phyloP scores from a whole-genome alignment of 2,888 invertebrate species.

The Thecophora atra region DNA sequence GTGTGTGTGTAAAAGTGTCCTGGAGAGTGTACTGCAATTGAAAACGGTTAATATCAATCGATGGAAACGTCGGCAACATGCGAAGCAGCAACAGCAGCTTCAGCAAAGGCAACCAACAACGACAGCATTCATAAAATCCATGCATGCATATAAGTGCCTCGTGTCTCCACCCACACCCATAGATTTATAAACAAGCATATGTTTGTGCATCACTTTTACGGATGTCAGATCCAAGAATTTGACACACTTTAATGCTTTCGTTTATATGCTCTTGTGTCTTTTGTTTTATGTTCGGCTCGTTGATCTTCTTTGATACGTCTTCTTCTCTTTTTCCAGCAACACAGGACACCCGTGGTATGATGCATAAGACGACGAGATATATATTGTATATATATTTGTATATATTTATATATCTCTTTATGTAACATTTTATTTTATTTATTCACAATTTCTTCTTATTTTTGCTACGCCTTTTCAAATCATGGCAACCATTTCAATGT shows the following conservation, averaged over 20 bases:
- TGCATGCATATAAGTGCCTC: too few species aligned
- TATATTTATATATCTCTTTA: too few species aligned
- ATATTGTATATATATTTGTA: too few species aligned
- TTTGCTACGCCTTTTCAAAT: conserved; percentile 20
- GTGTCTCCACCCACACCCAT: not conserved
- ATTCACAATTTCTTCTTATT: too few species aligned
- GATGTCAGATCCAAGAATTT: not conserved
- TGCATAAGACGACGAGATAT: too few species aligned
- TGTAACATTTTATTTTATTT: too few species aligned
- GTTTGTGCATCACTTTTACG: not conserved
- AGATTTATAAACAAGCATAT: not conserved
- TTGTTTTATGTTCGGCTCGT: too few species aligned
- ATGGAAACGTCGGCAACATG: conserved; percentile 18
- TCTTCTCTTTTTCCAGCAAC: too few species aligned
- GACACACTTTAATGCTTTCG: not conserved
- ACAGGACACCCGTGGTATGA: not conserved
- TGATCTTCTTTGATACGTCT: too few species aligned
- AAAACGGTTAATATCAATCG: conserved; percentile 11
- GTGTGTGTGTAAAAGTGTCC: not conserved
- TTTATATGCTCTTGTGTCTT: too few species aligned
- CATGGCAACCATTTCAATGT: conserved; percentile 29
- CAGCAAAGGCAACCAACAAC: not conserved
- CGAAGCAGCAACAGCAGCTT: conserved; percentile 19
- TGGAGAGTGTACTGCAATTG: not conserved
- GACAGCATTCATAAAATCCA: not conserved